A percentile compares a stretch with the other conserved stretches of the same genome.
Conservation (phyloP, 92 coral and sea anemone genomes). For the Actinostola sp. region DNA sequence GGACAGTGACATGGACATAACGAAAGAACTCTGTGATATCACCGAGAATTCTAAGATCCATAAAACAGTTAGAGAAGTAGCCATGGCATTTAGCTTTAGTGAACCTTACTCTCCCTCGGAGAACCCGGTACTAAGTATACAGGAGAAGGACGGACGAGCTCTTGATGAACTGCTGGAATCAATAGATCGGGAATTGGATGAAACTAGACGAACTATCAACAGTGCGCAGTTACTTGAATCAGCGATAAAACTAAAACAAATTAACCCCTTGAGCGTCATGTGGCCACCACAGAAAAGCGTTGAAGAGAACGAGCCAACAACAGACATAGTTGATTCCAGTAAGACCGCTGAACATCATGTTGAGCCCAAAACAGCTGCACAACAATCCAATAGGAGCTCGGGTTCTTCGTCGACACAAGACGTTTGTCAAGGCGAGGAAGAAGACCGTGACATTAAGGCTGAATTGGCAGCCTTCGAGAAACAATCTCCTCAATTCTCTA, state of each 20-base stretch:
- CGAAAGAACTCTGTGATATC: constrained; percentile 43
- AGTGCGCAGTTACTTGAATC: constrained; percentile 83
- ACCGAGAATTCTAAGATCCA: constrained; percentile 79
- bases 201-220: constrained; percentile 82
- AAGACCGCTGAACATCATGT: too few species aligned
- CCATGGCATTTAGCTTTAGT: constrained; percentile 62
- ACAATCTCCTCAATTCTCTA: constrained; percentile 14
- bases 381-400: constrained; percentile 22
- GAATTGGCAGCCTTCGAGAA: constrained; percentile 32
- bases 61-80: constrained; percentile 79
- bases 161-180: constrained; percentile 80
- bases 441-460: constrained; percentile 44
- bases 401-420: constrained; percentile 30
- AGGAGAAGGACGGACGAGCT: constrained; percentile 33
- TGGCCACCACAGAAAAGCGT: constrained; percentile 9
- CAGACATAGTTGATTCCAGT: neutral
- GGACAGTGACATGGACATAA: constrained; percentile 48
- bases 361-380: neutral
- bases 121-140: constrained; percentile 22
- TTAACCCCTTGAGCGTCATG: constrained; percentile 2
- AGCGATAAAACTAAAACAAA: constrained; percentile 46
- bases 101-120: constrained; percentile 25
- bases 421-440: constrained; percentile 15
- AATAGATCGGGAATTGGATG: constrained; percentile 86
- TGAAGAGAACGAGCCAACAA: neutral